A percentile compares a stretch with the other conserved stretches of the same genome.
phyloP scores from a whole-genome alignment of 2,797 vertebrate species.

The Peromyscus nudipes region DNA sequence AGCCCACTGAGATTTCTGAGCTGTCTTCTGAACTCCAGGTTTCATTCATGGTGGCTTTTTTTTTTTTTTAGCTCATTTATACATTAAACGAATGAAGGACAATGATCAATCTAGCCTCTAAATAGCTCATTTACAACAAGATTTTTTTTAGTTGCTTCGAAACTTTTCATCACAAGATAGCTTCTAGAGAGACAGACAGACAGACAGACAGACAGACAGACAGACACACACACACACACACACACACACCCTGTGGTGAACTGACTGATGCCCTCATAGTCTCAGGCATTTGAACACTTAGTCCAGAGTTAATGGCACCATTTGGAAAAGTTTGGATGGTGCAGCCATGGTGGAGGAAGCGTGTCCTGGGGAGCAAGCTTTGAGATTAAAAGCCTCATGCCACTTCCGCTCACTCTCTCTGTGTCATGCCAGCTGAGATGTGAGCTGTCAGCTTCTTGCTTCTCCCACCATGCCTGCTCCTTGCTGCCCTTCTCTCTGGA shows the following conservation, averaged over 20 bases:
- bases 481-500: neutral
- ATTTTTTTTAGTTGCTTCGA: slow-evolving; percentile 53
- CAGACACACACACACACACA: neutral
- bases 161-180: slow-evolving; percentile 16
- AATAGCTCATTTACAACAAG: slow-evolving; percentile 30
- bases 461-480: neutral
- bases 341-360: neutral
- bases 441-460: neutral
- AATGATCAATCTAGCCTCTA: neutral
- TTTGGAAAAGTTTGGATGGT: neutral
- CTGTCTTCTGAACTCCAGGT: slow-evolving; percentile 6
- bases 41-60: neutral
- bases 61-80: neutral
- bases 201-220: neutral
- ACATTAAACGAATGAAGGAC: slow-evolving; percentile 1
- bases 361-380: neutral
- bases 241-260: neutral
- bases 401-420: neutral
- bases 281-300: neutral
- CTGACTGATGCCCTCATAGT: no score
- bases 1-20: neutral
- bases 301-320: neutral
- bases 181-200: neutral
- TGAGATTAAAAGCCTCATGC: neutral
- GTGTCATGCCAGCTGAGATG: no score